Percentiles rank a stretch among this genome's conserved stretches.
Evolutionary conservation across 2,888 invertebrate species (phyloP).

Genomic region (Amphipoea lucens): DNA sequence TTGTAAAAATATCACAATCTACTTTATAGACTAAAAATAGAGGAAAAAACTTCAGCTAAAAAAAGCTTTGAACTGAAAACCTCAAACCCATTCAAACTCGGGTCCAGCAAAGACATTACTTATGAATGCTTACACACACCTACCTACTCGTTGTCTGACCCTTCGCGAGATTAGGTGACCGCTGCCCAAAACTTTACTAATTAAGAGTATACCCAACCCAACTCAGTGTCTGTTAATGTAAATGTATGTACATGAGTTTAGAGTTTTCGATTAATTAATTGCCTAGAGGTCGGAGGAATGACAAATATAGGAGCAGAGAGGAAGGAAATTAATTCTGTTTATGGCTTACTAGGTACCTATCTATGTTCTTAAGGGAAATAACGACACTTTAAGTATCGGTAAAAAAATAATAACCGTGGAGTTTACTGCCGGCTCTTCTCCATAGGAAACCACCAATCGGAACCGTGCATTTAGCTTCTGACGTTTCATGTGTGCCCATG

Average conservation of each 20-base stretch:
- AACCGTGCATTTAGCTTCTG: background rate
- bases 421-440: background rate
- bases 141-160: slow-evolving; percentile 43
- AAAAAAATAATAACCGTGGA: background rate
- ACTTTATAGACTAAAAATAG: background rate
- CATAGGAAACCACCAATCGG: background rate
- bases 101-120: background rate
- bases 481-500: background rate
- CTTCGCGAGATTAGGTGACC: slow-evolving; percentile 70
- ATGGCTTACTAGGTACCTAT: background rate
- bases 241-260: slow-evolving; percentile 50
- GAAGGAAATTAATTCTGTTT: slow-evolving; percentile 12
- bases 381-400: background rate
- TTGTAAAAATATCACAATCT: background rate
- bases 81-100: background rate
- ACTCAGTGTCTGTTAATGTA: slow-evolving; percentile 68
- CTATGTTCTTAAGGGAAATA: background rate
- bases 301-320: slow-evolving; percentile 35
- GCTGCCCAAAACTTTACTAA: slow-evolving; percentile 75
- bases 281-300: slow-evolving; percentile 45
- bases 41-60: background rate
- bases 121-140: slow-evolving; percentile 1
- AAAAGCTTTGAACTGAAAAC: background rate
- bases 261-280: slow-evolving; percentile 65
- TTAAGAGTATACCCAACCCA: slow-evolving; percentile 68